Percentiles rank a stretch among this genome's conserved stretches.
Evolutionary conservation across 2,113 vertebrate species (phyloP).

Genomic region (Myotis lucifugus): DNA sequence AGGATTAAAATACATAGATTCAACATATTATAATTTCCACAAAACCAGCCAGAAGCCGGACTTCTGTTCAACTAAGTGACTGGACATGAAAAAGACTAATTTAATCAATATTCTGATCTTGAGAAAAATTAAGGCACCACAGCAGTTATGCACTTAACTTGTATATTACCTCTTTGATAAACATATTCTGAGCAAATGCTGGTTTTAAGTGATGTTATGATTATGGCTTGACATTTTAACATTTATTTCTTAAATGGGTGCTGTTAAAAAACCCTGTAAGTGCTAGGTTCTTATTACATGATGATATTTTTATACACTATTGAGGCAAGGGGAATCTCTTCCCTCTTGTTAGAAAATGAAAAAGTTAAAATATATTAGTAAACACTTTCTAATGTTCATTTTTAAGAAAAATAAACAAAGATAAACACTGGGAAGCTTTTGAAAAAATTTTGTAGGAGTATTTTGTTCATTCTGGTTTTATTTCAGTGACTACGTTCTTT

Average conservation of each 20-base stretch:
- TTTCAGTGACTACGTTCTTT: neutral
- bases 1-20: constrained; percentile 5
- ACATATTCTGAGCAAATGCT: neutral
- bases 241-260: neutral
- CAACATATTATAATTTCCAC: neutral
- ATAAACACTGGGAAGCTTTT: neutral
- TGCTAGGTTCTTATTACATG: neutral
- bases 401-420: neutral
- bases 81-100: neutral
- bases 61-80: neutral
- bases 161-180: neutral
- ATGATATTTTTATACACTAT: neutral
- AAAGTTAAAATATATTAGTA: constrained; percentile 1
- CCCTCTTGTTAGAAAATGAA: neutral
- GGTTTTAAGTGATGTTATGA: neutral
- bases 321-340: neutral
- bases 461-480: constrained; percentile 21
- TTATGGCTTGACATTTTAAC: constrained; percentile 4
- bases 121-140: neutral
- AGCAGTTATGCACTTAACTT: neutral
- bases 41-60: neutral
- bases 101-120: constrained; percentile 13
- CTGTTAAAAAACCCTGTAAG: constrained; percentile 16
- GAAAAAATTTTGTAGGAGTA: neutral
- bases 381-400: neutral